Base-by-base conservation (phyloP, 1,140 invertebrate species). In the Drosophila erecta region DNA sequence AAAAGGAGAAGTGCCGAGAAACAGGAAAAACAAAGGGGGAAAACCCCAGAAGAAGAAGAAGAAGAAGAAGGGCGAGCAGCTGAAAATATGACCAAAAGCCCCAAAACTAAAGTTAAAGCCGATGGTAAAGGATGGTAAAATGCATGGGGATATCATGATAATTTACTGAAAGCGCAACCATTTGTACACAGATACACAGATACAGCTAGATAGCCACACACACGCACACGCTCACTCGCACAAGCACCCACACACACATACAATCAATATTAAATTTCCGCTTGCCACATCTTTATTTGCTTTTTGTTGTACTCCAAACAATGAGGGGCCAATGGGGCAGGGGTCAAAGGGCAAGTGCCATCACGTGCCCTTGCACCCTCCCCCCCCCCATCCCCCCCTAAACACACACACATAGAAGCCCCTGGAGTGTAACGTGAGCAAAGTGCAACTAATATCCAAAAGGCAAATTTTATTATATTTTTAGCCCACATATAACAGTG, bases 181-280 rank as follows among this genome's bases (percentile, higher is more conserved):
- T 87, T 87, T 87, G 62, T 61, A 62, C 51, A 61, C 62, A 78
- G 74, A 78, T 59, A 49, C 46, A 46, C 62, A 78, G 74, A 78
- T 59, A 49, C 46, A 46, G 22, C 22, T 14, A 50, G 24, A 30
- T 49, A 30, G 4, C 7, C 41, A 41, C 56, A 30, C 56, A 30
- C 24, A 15, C 50, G 38, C 50, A 61, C 51, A 51, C 11, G 35
- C 49, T 43, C 41, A 49, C 40, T 44, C 55, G 64, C 49, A 56
- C 66, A 24, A 33, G 49, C 14, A 24, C n/a, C 30, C 65, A 38
- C 22, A 40, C 57, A 76, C 74, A 55, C 55, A 77, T 72, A 86
- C 81, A 86, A 86, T 86, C 83, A 86, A 86, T 86, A 86, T 86
- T 83, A 87, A 86, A 86, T 86, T 86, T 86, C 75, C 83, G 76